Conservation (phyloP, 2,113 vertebrate species). For the Spermophilus dauricus region DNA sequence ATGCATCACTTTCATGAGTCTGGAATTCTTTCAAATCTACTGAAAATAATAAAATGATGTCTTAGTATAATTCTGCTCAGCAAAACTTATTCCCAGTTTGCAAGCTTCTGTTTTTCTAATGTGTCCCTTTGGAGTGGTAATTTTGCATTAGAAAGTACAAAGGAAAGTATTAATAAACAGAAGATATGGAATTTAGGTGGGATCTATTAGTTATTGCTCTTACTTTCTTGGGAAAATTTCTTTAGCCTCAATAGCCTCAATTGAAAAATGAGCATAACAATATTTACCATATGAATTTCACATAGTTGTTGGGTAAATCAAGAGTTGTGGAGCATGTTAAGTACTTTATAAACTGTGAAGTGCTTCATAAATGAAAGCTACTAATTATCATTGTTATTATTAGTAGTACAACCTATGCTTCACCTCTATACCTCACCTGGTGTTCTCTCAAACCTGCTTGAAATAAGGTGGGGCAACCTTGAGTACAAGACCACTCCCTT, state of each 20-base stretch:
- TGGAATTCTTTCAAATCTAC: neutral
- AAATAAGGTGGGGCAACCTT: constrained; percentile 15
- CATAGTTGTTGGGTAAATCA: neutral
- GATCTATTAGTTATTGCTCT: neutral
- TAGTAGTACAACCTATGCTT: constrained; percentile 37
- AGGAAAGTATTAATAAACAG: neutral
- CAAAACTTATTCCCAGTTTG: neutral
- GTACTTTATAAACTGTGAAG: neutral
- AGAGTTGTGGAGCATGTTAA: neutral
- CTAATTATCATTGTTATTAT: neutral
- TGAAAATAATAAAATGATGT: constrained; percentile 28
- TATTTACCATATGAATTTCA: neutral
- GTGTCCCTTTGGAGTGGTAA: neutral
- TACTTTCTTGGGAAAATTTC: neutral
- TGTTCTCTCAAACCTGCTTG: constrained; percentile 55
- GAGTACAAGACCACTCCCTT: neutral
- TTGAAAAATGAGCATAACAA: neutral
- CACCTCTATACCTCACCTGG: constrained; percentile 12
- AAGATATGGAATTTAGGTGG: neutral
- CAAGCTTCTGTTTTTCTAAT: constrained; percentile 34
- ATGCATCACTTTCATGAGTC: neutral
- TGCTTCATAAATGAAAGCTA: neutral
- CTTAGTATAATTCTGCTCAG: neutral
- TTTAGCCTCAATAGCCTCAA: neutral
- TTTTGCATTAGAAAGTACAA: neutral